phyloP scores from a whole-genome alignment of 2,797 vertebrate species.

The Myotis daubentonii region DNA sequence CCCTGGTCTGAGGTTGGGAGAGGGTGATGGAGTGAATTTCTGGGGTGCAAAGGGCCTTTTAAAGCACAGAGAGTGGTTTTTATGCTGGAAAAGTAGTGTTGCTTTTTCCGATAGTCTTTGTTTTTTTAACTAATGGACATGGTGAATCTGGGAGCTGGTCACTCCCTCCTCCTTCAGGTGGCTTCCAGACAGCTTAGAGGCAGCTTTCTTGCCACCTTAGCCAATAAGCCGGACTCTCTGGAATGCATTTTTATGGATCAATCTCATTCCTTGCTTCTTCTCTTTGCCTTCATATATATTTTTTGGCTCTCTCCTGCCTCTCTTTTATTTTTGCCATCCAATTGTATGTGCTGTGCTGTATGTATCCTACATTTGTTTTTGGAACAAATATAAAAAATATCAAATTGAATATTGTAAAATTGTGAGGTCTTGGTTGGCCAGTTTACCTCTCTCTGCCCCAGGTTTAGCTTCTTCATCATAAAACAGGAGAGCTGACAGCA shows the following conservation, averaged over 20 bases:
- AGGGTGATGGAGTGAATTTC: not conserved
- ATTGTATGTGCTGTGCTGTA: not conserved
- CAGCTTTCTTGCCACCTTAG: conserved; percentile 6
- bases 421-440: not conserved
- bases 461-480: not conserved
- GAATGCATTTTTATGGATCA: not conserved
- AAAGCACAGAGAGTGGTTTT: not conserved
- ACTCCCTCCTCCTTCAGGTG: not conserved
- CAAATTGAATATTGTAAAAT: not conserved
- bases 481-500: not conserved
- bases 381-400: not conserved
- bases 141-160: not conserved
- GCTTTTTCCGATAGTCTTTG: not conserved
- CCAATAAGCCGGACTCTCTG: not conserved
- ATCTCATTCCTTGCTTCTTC: not conserved
- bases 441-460: not conserved
- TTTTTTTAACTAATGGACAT: not conserved
- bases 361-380: not conserved
- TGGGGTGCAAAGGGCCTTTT: not conserved
- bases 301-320: not conserved
- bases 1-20: not conserved
- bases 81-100: not conserved
- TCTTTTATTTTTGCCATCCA: not conserved
- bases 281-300: not conserved
- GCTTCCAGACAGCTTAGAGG: not conserved